These are phyloP conservation scores for Pampus argenteus DNA, from an alignment of 2,797 vertebrate species.

Conservation along the genomic window DNA sequence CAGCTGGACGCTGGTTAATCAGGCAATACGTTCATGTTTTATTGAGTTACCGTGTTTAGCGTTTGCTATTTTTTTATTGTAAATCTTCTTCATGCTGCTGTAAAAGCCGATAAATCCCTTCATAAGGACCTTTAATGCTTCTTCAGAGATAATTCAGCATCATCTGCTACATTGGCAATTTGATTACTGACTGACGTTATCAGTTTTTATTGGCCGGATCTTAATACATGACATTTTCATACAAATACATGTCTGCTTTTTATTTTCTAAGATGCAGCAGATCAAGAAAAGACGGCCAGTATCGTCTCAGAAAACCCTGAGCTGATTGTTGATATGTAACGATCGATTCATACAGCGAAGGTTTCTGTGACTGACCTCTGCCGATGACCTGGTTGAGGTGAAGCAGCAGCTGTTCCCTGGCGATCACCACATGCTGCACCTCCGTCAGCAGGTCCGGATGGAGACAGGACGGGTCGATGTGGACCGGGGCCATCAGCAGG, in stretches of 20 bases:
- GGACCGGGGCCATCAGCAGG: constrained; percentile 90
- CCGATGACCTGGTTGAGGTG: constrained; percentile 96
- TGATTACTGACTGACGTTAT: neutral
- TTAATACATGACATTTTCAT: neutral
- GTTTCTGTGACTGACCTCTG: constrained; percentile 87
- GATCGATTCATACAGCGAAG: neutral
- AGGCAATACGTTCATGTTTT: neutral
- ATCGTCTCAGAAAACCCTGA: too few relatives aligned
- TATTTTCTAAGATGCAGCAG: constrained; percentile 3
- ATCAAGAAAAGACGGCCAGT: neutral
- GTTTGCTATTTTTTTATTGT: neutral
- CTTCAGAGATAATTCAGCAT: neutral
- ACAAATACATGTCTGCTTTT: neutral
- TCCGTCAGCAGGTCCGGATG: constrained; percentile 96
- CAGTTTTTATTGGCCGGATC: neutral
- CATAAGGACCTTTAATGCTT: constrained; percentile 1
- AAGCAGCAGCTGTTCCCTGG: constrained; percentile 91
- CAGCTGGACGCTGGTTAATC: neutral
- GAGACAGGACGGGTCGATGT: constrained; percentile 93
- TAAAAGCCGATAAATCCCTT: neutral
- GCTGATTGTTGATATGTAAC: too few relatives aligned
- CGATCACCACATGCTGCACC: constrained; percentile 96
- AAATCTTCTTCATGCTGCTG: neutral
- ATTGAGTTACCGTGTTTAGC: neutral
- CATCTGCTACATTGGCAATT: neutral